Base-by-base conservation (phyloP, 2,113 vertebrate genomes). In the Tenrec ecaudatus region DNA sequence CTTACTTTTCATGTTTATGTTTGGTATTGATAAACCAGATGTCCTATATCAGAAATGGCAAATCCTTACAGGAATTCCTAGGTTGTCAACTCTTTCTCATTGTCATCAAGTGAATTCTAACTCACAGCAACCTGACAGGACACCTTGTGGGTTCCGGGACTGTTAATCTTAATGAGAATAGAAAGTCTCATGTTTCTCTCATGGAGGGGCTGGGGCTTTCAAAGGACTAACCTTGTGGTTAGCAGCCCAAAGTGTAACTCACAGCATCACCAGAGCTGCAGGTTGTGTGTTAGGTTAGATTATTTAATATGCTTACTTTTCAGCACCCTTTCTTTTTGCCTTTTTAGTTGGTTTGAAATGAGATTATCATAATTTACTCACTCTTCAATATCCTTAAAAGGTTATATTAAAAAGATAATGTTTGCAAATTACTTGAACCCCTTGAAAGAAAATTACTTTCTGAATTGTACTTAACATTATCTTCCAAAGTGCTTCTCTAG, bases 11-110 rank as follows among this genome's bases (percentile, higher is more conserved):
- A 17, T 0, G 19, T n/a, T 38, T 23, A 1, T 3, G 1, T 1
- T 69, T 6, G 1, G 2, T 23, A 0, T 1, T 23, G 25, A 33
- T 23, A 12, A 25, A 12, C 17, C 25, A 40, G 40, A 0, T 9
- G 36, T 7, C 71, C 17, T 3, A 0, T 10, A 6, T 58, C 1
- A 62, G 60, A 62, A 23, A 29, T 1, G 6, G 31, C 0, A 10
- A 16, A 23, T 31, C 31, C 69, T 60, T 22, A 8, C 5, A 8
- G 6, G 57, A 33, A 47, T 12, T 5, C 10, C 29, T 0, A 4
- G 25, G 43, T 36, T 40, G 33, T 10, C 12, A 53, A 53, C 12
- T 10, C 47, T 5, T 53, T 53, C 47, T 53, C 47, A 53, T 53
- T 53, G 9, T 53, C 47, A 53, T 53, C 47, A 53, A 53, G 47